Percentiles rank a stretch among this genome's conserved stretches.
Conservation (phyloP, 2,888 invertebrate species). For the Arge pagana region DNA sequence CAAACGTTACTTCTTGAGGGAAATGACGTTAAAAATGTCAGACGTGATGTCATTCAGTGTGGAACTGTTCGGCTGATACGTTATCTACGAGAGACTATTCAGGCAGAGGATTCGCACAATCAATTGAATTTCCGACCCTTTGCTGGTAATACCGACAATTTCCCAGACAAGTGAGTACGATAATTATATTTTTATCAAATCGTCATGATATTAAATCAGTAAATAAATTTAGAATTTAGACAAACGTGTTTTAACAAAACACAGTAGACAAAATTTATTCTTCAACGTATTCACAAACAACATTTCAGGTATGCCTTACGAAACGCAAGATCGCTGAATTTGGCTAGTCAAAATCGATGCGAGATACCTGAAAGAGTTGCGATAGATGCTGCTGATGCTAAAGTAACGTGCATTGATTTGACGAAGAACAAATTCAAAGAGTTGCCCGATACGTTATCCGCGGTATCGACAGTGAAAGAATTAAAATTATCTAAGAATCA, state of each 20-base stretch:
- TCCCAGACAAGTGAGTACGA: conserved; percentile 17
- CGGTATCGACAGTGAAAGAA: conserved; percentile 65
- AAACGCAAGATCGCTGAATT: conserved; percentile 64
- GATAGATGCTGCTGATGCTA: conserved; percentile 70
- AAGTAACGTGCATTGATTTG: conserved; percentile 77
- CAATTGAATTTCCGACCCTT: conserved; percentile 8
- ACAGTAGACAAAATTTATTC: conserved; percentile 29
- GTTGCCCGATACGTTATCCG: conserved; percentile 66
- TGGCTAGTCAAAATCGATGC: conserved; percentile 67
- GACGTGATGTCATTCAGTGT: conserved; percentile 81
- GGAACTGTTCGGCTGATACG: conserved; percentile 84
- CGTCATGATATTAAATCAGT: background rate
- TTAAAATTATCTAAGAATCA: conserved; percentile 75
- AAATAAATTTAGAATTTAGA: no score
- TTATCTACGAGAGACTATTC: conserved; percentile 70
- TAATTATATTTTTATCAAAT: background rate
- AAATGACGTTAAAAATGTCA: conserved; percentile 80
- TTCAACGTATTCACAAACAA: conserved; percentile 12
- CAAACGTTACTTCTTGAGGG: conserved; percentile 85
- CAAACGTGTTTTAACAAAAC: background rate
- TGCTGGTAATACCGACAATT: conserved; percentile 44
- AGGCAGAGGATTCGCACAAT: conserved; percentile 57
- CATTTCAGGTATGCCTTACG: conserved; percentile 63
- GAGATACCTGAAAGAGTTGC: conserved; percentile 75
- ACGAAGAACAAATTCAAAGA: conserved; percentile 76